Evolutionary conservation across 2,888 invertebrate species (phyloP), one percentile per base, ranked within the genome.

Genomic region (Apodemia duryi): DNA sequence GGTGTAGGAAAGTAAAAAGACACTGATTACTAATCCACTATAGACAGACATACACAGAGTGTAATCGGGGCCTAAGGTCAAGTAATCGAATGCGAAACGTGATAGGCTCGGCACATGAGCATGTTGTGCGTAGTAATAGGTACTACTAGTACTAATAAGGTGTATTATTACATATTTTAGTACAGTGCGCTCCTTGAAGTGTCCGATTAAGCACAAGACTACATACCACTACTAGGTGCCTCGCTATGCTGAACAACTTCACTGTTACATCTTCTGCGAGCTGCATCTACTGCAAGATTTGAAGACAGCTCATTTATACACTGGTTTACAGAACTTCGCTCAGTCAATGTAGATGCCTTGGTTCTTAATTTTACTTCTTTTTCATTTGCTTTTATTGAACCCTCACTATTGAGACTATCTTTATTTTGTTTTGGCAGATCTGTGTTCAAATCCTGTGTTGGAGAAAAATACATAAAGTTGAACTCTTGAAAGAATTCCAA

Each of bases 281-380:
- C 82, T 66, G 83, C 86, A 68, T 90, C 91, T 1, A 84, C 86
- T 35, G 84, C 86, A 62, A 92, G 76, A 71, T 91, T 93, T n/a
- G 92, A 88, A 52, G 95, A 95, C 72, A 96, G 84, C 80, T 96
- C 95, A 75, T 93, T 95, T 73, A 95, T 94, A 80, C 95, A 95
- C 83, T 95, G 95, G 76, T 94, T 93, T 10, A 94, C 92, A 1
- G 91, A 92, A 72, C 85, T 92, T 65, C 91, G 80, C 70, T 92
- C 92, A 2, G 84, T 89, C 38, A 84, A 72, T 61, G 79, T 80
- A 43, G 80, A 78, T 1, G 87, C 83, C 70, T 89, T 91, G 49
- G 74, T 83, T 68, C 92, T 83, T 49, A 91, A 79, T 73, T 83
- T 86, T 66, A 92, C 91, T 68, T 88, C 87, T 71, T 74, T 74